phyloP scores from a whole-genome alignment of 2,113 vertebrate species.

The Hymenochirus boettgeri region DNA sequence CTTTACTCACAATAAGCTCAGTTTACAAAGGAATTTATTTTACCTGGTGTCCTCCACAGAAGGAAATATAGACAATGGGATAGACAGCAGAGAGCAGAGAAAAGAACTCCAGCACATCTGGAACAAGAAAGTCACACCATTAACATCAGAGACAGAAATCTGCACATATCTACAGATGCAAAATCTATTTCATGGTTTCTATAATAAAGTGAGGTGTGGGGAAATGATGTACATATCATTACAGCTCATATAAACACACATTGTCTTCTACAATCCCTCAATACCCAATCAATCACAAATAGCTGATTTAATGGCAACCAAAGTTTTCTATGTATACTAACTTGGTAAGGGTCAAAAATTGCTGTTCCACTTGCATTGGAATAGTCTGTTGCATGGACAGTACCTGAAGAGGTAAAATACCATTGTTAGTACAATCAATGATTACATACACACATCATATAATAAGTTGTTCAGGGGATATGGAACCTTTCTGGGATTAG shows the following conservation, averaged over 20 bases:
- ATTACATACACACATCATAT: too few relatives aligned
- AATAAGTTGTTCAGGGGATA: too few relatives aligned
- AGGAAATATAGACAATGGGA: constrained; percentile 83
- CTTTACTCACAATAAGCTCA: too few relatives aligned
- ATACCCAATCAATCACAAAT: too few relatives aligned
- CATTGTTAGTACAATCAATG: too few relatives aligned
- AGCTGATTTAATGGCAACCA: too few relatives aligned
- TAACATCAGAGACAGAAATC: too few relatives aligned
- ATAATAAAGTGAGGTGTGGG: too few relatives aligned
- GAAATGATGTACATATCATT: too few relatives aligned
- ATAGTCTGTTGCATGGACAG: constrained; percentile 85
- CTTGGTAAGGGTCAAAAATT: constrained; percentile 85
- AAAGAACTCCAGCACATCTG: constrained; percentile 88
- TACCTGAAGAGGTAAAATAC: constrained; percentile 73
- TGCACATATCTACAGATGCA: not conserved
- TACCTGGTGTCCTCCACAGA: constrained; percentile 86
- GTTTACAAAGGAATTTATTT: constrained; percentile 33
- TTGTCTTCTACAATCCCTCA: too few relatives aligned
- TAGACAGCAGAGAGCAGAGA: constrained; percentile 72
- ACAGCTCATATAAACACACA: too few relatives aligned
- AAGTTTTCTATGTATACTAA: constrained; percentile 49
- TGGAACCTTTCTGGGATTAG: too few relatives aligned
- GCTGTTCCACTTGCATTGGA: constrained; percentile 92
- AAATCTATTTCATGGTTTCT: not conserved
- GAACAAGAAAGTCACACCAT: constrained; percentile 16